phyloP scores from a whole-genome alignment of 2,113 vertebrate genomes.

The Argyrosomus japonicus region DNA sequence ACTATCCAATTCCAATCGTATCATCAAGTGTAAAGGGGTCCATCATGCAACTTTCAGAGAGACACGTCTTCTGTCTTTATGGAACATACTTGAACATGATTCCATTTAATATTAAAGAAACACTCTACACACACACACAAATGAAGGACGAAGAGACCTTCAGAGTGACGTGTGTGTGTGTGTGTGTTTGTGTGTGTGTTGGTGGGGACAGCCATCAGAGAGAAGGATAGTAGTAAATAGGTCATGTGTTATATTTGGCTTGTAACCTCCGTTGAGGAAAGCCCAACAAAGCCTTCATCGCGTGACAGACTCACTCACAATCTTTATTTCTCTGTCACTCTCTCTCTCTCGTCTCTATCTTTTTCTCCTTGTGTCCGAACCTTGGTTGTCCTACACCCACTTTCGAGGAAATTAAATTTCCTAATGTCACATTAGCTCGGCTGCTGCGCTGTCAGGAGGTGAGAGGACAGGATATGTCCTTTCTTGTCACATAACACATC shows the following conservation, averaged over 20 bases:
- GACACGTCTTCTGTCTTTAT: too few species aligned
- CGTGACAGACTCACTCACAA: conserved; percentile 6
- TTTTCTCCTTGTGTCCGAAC: background rate
- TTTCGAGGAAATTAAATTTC: background rate
- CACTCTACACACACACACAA: too few species aligned
- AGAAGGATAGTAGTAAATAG: conserved; percentile 61
- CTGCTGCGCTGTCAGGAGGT: too few species aligned
- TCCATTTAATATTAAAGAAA: too few species aligned
- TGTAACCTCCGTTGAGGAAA: conserved; percentile 52
- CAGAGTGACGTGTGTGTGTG: conserved; percentile 7
- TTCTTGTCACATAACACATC: background rate
- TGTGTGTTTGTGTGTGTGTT: conserved; percentile 5
- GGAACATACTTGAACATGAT: too few species aligned
- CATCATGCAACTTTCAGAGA: too few species aligned
- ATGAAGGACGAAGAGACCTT: conserved; percentile 51
- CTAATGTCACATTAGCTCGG: background rate
- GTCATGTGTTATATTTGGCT: conserved; percentile 77
- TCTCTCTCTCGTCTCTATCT: background rate
- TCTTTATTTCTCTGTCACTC: conserved; percentile 2
- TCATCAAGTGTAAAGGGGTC: too few species aligned
- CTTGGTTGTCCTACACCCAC: background rate
- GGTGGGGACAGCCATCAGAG: conserved; percentile 30
- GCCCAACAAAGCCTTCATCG: conserved; percentile 32
- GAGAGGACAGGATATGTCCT: background rate
- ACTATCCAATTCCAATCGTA: too few species aligned